A percentile compares a stretch with the other conserved stretches of the same genome.
phyloP scores from a whole-genome alignment of 2,888 invertebrate genomes.

The Trisateles emortualis region DNA sequence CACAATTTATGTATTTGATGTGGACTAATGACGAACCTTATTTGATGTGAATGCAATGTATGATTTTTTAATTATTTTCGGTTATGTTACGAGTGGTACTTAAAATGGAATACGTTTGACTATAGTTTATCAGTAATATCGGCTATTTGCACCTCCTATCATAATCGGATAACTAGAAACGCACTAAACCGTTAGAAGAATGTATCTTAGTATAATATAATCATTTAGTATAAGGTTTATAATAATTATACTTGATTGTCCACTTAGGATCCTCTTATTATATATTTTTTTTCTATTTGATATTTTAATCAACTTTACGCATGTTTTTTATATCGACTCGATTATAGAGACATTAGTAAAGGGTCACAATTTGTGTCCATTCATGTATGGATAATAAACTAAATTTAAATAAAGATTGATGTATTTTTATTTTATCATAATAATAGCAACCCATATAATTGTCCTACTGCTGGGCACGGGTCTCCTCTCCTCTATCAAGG shows the following conservation, averaged over 20 bases:
- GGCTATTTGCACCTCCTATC: conserved; percentile 54
- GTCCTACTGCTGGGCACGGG: too few relatives aligned
- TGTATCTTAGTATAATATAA: conserved; percentile 72
- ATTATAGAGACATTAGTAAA: conserved; percentile 76
- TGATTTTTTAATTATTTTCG: conserved; percentile 25
- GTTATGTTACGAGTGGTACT: conserved; percentile 38
- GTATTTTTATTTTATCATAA: conserved; percentile 49
- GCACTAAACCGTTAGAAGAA: conserved; percentile 58
- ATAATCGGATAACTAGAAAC: conserved; percentile 56
- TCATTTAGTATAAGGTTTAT: conserved; percentile 71
- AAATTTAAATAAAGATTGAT: conserved; percentile 64
- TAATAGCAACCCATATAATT: too few relatives aligned
- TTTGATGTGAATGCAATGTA: conserved; percentile 34
- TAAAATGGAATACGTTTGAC: conserved; percentile 33
- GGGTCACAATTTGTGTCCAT: conserved; percentile 77
- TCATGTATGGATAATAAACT: conserved; percentile 81
- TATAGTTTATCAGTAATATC: conserved; percentile 41
- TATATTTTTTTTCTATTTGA: conserved; percentile 79
- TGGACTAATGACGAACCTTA: conserved; percentile 34
- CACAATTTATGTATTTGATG: conserved; percentile 49
- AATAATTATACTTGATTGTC: conserved; percentile 68
- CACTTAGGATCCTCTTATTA: conserved; percentile 68
- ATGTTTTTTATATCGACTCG: conserved; percentile 74
- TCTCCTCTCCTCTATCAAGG: too few relatives aligned
- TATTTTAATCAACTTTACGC: conserved; percentile 71